phyloP scores from a whole-genome alignment of 2,888 invertebrate species.

The Bugulina stolonifera region DNA sequence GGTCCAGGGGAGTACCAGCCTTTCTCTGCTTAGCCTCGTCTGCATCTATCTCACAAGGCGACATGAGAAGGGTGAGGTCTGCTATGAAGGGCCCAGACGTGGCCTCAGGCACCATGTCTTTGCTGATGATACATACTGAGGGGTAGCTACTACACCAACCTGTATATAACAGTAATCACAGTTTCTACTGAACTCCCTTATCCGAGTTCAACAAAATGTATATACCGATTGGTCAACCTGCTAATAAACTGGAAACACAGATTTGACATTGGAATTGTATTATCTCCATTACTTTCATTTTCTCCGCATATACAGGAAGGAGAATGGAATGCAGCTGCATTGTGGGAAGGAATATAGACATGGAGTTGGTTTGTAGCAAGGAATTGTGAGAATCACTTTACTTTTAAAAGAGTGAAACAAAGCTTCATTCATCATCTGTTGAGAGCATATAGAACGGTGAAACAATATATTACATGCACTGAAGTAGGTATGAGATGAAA shows the following conservation, averaged over 20 bases:
- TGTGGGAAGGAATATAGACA: too few species aligned
- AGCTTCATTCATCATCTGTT: too few species aligned
- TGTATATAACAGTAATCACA: too few species aligned
- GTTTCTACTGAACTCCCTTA: too few species aligned
- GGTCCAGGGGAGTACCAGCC: background rate
- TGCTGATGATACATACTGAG: background rate
- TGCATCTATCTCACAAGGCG: background rate
- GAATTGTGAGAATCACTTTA: too few species aligned
- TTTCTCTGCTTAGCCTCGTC: background rate
- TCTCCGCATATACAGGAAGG: too few species aligned
- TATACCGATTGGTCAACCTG: too few species aligned
- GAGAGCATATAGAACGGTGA: background rate
- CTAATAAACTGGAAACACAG: too few species aligned
- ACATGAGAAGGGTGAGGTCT: background rate
- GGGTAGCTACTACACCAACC: slow-evolving; percentile 18
- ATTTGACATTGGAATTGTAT: background rate
- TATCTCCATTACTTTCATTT: too few species aligned
- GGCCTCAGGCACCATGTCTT: background rate
- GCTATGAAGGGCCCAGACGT: background rate
- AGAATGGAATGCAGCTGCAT: too few species aligned
- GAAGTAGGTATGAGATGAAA: background rate
- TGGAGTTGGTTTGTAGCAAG: too few species aligned
- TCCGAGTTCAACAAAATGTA: background rate
- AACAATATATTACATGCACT: background rate
- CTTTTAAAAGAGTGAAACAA: too few species aligned